A percentile compares a stretch with the other conserved stretches of the same genome.
These are phyloP conservation scores for Antheraea yamamai DNA, from an alignment of 2,888 invertebrate genomes.

Conservation along the genomic window DNA sequence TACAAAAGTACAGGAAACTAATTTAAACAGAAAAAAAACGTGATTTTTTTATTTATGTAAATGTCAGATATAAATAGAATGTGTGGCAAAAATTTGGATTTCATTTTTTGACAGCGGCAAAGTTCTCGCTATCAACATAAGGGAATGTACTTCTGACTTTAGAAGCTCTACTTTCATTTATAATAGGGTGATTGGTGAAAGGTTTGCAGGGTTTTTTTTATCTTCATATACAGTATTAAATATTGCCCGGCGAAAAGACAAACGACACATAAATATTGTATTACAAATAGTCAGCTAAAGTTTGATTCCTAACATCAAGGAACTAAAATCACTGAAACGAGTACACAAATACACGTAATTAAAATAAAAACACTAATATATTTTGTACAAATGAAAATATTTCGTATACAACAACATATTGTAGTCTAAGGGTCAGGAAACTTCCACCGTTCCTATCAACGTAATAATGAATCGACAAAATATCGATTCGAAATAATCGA, in stretches of 20 bases:
- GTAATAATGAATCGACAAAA: not conserved
- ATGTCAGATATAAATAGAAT: not conserved
- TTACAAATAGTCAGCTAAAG: constrained; percentile 39
- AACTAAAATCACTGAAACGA: constrained; percentile 21
- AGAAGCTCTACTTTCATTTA: not conserved
- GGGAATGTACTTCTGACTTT: not conserved
- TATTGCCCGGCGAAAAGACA: not conserved
- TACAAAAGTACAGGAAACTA: not conserved
- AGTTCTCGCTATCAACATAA: not conserved
- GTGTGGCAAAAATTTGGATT: too few species aligned
- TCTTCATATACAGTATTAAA: too few species aligned
- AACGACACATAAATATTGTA: constrained; percentile 29
- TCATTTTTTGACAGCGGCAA: too few species aligned
- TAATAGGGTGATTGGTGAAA: not conserved
- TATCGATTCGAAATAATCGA: not conserved
- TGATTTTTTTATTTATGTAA: not conserved
- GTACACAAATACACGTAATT: constrained; percentile 16
- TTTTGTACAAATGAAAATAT: constrained; percentile 45
- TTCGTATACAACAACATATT: constrained; percentile 44
- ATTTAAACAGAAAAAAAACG: not conserved
- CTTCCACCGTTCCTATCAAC: not conserved
- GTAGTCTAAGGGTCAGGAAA: constrained; percentile 17
- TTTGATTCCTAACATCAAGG: constrained; percentile 28
- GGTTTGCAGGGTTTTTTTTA: not conserved
- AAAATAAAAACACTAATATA: constrained; percentile 41